Base-by-base conservation (phyloP, 1,140 invertebrate genomes). In the Procambarus clarkii region DNA sequence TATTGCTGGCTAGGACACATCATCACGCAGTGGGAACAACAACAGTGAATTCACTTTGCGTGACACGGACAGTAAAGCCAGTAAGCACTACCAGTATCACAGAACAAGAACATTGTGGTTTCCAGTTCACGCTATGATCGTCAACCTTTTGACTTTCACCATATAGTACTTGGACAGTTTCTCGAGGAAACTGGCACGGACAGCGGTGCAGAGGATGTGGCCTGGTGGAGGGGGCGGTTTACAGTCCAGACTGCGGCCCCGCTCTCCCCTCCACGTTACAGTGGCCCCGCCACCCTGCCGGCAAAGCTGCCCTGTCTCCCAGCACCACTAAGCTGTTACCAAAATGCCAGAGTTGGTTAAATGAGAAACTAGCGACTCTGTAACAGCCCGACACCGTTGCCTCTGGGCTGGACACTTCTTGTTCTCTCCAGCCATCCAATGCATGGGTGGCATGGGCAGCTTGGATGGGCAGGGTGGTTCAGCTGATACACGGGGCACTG, bases 71-170 rank as follows among this genome's bases (percentile, higher is more conserved):
- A 88, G 81, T 88, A 89, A 89, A 88, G 86, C 86, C 86, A 89
- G 80, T 89, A 92, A 86, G 86, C 86, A 88, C 91, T 92, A 92
- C 91, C 91, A 92, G 91, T 92, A 92, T 92, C 91, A 92, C 91
- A 92, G 87, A 88, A 86, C 86, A 88, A 92, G 81, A 92, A 86
- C 81, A 88, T 89, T 76, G 54, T 81, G 76, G 86, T 87, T 83
- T 83, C 85, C 77, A 87, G 76, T 86, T 89, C 86, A 89, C 44
- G 78, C 64, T 74, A 81, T 85, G 46, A 85, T 91, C 88, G 78
- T 77, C 71, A 80, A 79, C 83, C 77, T 54, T 64, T 80, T 78
- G 50, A 54, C 48, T 69, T 91, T 91, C 88, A 91, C 88, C 88
- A 48, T 86, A 48, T 76, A 92, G 91, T 92, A 92, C 91, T 84